Evolutionary conservation across 2,113 vertebrate species (phyloP).

Genomic region (Platysteira castanea): DNA sequence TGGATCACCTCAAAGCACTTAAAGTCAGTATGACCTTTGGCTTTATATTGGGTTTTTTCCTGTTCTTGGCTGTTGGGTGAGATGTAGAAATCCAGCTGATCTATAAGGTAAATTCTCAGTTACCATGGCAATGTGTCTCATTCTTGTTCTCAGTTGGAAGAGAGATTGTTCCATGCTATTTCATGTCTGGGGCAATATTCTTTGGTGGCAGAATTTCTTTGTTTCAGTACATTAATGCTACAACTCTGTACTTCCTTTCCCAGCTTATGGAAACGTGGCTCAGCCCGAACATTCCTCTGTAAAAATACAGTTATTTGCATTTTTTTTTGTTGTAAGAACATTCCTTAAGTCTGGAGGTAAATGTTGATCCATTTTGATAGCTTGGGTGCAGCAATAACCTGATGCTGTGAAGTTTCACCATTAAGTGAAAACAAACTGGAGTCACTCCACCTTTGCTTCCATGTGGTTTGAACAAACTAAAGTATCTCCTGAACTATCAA

Average conservation of each 20-base stretch:
- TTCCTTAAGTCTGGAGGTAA: slow-evolving; percentile 63
- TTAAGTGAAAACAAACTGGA: not conserved
- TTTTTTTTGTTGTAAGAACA: slow-evolving; percentile 36
- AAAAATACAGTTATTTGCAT: slow-evolving; percentile 22
- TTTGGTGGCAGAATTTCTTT: slow-evolving; percentile 28
- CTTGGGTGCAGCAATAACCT: slow-evolving; percentile 45
- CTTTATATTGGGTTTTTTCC: not conserved
- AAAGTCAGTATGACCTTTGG: not conserved
- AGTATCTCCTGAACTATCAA: not conserved
- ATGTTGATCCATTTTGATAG: slow-evolving; percentile 29
- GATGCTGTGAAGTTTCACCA: not conserved
- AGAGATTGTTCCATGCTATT: not conserved
- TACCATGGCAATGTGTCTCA: not conserved
- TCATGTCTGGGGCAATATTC: not conserved
- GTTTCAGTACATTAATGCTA: slow-evolving; percentile 1
- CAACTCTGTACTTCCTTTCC: not conserved
- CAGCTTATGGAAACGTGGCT: slow-evolving; percentile 21
- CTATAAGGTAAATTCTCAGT: slow-evolving; percentile 26
- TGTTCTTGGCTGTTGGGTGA: not conserved
- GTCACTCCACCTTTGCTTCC: not conserved
- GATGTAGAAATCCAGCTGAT: slow-evolving; percentile 13
- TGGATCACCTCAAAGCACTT: not conserved
- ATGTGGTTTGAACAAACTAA: not conserved
- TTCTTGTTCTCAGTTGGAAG: not conserved
- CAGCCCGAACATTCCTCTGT: slow-evolving; percentile 22